Percentiles rank a stretch among this genome's conserved stretches.
Conservation (phyloP, 2,888 invertebrate species). For the Drosophila suboccidentalis region DNA sequence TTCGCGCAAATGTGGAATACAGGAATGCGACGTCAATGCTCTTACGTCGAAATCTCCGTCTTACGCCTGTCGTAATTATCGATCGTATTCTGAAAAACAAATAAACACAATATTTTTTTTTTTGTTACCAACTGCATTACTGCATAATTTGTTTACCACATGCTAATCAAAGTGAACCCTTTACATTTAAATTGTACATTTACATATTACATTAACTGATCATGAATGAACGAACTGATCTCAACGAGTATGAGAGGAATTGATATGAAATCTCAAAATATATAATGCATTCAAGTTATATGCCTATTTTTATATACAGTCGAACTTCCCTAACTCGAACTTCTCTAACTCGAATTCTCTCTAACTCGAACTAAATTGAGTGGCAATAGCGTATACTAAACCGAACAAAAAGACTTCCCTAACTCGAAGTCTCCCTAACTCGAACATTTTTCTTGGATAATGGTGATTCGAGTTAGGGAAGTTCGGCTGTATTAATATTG, state of each 20-base stretch:
- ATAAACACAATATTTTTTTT: slow-evolving; percentile 5
- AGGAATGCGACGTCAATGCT: slow-evolving; percentile 34
- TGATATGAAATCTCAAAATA: not conserved
- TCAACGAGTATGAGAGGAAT: not conserved
- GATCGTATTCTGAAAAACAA: slow-evolving; percentile 22
- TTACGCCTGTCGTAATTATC: slow-evolving; percentile 31
- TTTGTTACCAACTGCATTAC: slow-evolving; percentile 13
- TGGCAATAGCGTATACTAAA: too few species aligned
- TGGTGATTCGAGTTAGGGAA: too few species aligned
- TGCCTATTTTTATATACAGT: too few species aligned
- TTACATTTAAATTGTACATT: not conserved
- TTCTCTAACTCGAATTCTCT: too few species aligned
- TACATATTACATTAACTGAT: not conserved
- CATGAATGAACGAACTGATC: not conserved
- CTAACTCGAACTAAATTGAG: too few species aligned
- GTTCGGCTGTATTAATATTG: too few species aligned
- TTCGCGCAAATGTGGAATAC: slow-evolving; percentile 18
- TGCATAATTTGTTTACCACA: slow-evolving; percentile 8
- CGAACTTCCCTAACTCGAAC: too few species aligned
- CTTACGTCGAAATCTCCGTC: slow-evolving; percentile 8
- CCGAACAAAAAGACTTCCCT: too few species aligned
- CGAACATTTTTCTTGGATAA: too few species aligned
- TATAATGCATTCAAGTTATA: not conserved
- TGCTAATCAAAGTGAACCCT: not conserved
- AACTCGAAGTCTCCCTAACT: too few species aligned